phyloP scores from a whole-genome alignment of 2,888 invertebrate species.

The Sesamia inferens region DNA sequence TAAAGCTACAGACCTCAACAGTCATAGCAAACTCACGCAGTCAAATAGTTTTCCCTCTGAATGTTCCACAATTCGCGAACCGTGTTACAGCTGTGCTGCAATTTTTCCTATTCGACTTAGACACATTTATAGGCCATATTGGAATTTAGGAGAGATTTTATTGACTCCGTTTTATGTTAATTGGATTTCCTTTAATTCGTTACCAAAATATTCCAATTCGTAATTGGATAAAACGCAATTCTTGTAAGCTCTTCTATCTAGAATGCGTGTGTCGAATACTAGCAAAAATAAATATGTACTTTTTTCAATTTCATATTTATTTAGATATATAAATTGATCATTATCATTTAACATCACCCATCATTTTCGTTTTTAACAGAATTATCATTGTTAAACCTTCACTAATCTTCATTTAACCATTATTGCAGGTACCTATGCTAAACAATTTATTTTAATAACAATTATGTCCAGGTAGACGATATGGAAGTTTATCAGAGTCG shows the following conservation, averaged over 20 bases:
- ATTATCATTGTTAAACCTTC: not conserved
- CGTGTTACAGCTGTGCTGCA: slow-evolving; percentile 60
- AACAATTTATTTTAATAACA: not conserved
- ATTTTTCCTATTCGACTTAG: slow-evolving; percentile 73
- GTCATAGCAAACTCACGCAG: too few relatives aligned
- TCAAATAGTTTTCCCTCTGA: too few relatives aligned
- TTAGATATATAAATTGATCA: too few relatives aligned
- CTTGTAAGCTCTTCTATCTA: not conserved
- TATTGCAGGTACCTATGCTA: not conserved
- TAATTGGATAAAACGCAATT: slow-evolving; percentile 39
- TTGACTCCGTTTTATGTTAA: slow-evolving; percentile 80
- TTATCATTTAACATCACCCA: too few relatives aligned
- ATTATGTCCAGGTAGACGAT: not conserved
- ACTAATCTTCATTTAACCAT: not conserved
- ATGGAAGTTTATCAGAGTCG: not conserved
- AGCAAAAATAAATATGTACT: not conserved
- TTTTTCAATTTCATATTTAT: not conserved
- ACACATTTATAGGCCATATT: slow-evolving; percentile 79
- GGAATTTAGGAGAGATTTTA: slow-evolving; percentile 81
- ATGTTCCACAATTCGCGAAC: slow-evolving; percentile 52
- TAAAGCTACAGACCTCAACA: too few relatives aligned
- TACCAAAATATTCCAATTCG: slow-evolving; percentile 56
- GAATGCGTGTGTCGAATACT: too few relatives aligned
- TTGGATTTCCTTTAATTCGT: slow-evolving; percentile 73
- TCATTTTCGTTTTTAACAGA: too few relatives aligned